Base-by-base conservation (phyloP, 1,140 invertebrate genomes). In the Choristoneura fumiferana region DNA sequence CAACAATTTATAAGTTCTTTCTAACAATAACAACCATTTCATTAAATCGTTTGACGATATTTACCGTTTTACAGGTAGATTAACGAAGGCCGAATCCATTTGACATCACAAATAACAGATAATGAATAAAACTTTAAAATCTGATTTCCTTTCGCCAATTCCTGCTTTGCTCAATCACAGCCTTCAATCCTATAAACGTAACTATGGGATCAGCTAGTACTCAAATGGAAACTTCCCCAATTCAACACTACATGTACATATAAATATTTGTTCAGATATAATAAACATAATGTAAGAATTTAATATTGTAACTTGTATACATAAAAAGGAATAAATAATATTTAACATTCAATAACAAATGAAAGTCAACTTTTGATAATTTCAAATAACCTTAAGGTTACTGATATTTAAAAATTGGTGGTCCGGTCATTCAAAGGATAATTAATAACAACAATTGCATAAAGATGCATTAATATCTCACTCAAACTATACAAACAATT, bases 11-110 rank as follows among this genome's bases (percentile, higher is more conserved):
- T 60, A 69, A 43, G 52, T 43, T 57, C 37, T 18, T 62, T 53
- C 45, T 69, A 67, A 73, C 63, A 70, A 65, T 60, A 75, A 75
- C 62, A 69, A 67, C 43, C 53, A 49, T 53, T 9, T 49, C 36
- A 52, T 29, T 29, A 40, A 39, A 4, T 49, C 12, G 10, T 34
- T 58, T 58, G n/a, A 58, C 15, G 52, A 36, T 58, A 58, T 38
- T 58, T 17, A 49, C 43, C 22, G 18, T 49, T 49, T 49, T 18
- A 49, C 29, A 22, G 10, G 18, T 22, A 29, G 18, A 49, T n/a
- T n/a, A 22, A 29, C 12, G 14, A 49, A 49, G 10, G n/a, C 18
- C 43, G 18, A 29, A 22, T 49, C 43, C 43, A 33, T 33, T 29
- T 13, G 43, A 49, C 10, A 3, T 33, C 6, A 49, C 22, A n/a